phyloP scores from a whole-genome alignment of 2,113 vertebrate species.

The Colistium nudipinnis region DNA sequence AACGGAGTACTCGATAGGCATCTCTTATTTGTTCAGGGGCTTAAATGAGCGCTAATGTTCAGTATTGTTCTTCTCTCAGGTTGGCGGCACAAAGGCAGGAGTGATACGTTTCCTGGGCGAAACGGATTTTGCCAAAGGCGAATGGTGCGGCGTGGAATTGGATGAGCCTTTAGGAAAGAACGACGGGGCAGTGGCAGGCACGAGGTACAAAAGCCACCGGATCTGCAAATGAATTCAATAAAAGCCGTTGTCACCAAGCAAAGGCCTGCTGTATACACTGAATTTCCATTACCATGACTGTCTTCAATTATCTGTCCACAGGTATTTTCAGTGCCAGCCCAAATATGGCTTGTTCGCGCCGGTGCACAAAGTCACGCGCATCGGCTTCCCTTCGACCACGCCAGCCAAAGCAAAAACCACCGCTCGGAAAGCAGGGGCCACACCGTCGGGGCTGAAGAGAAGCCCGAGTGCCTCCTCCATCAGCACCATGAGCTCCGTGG shows the following conservation, averaged over 20 bases:
- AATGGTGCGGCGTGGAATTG: slow-evolving; percentile 97
- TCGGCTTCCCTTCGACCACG: slow-evolving; percentile 96
- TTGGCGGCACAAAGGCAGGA: slow-evolving; percentile 95
- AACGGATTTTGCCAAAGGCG: slow-evolving; percentile 97
- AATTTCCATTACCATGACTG: slow-evolving; percentile 7
- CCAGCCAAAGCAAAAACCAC: slow-evolving; percentile 94
- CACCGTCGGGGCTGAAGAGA: slow-evolving; percentile 87
- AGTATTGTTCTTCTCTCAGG: slow-evolving; percentile 76
- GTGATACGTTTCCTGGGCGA: slow-evolving; percentile 97
- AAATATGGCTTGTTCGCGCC: slow-evolving; percentile 98
- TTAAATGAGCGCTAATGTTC: slow-evolving; percentile 28
- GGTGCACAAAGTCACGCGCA: slow-evolving; percentile 96
- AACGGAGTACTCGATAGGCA: slow-evolving; percentile 44
- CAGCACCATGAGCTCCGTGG: slow-evolving; percentile 96
- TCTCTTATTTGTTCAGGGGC: slow-evolving; percentile 42
- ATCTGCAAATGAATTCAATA: not conserved
- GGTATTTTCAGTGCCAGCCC: slow-evolving; percentile 98
- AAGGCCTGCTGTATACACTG: not conserved
- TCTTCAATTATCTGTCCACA: slow-evolving; percentile 58
- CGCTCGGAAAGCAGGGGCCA: slow-evolving; percentile 85
- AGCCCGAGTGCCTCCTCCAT: slow-evolving; percentile 96
- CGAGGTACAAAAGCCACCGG: slow-evolving; percentile 82
- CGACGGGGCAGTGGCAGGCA: slow-evolving; percentile 96
- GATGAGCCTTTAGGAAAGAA: slow-evolving; percentile 98
- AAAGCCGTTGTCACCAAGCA: not conserved